Conservation (phyloP, 2,888 invertebrate species). For the Lasioglossum malachurum region DNA sequence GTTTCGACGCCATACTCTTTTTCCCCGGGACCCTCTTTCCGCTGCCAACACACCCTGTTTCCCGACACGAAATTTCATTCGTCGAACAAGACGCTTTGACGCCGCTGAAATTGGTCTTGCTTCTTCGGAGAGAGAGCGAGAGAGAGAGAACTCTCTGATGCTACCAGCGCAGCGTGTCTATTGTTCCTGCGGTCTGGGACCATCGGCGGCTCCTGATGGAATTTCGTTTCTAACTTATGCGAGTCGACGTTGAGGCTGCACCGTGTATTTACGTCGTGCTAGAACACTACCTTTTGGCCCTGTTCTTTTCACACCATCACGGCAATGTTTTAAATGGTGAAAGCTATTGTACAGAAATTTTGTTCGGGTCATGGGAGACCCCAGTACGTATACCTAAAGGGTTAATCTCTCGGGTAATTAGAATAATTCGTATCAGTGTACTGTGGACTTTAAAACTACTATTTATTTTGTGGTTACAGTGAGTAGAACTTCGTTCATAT, state of each 20-base stretch:
- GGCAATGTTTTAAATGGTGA: too few relatives aligned
- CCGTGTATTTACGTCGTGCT: background rate
- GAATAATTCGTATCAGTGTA: too few relatives aligned
- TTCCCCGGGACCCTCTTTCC: background rate
- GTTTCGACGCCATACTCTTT: background rate
- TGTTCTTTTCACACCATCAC: background rate
- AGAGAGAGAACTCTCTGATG: background rate
- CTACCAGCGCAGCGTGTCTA: background rate
- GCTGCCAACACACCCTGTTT: background rate
- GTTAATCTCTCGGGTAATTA: too few relatives aligned
- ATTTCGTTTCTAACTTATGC: background rate
- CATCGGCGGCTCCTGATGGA: background rate
- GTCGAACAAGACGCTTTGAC: background rate
- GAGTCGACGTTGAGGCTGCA: background rate
- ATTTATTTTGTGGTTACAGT: too few relatives aligned
- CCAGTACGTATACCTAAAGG: too few relatives aligned
- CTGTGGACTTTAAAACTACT: too few relatives aligned
- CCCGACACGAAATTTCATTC: slow-evolving; percentile 4
- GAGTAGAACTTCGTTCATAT: too few relatives aligned
- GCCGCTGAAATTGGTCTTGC: slow-evolving; percentile 1
- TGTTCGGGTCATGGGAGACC: too few relatives aligned
- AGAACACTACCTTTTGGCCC: background rate
- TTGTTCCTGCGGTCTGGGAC: slow-evolving; percentile 5
- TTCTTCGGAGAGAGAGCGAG: background rate
- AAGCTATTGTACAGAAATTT: too few relatives aligned